A percentile compares a stretch with the other conserved stretches of the same genome.
Conservation (phyloP, 35 echinoderm and acorn worm species). For the Apostichopus californicus region DNA sequence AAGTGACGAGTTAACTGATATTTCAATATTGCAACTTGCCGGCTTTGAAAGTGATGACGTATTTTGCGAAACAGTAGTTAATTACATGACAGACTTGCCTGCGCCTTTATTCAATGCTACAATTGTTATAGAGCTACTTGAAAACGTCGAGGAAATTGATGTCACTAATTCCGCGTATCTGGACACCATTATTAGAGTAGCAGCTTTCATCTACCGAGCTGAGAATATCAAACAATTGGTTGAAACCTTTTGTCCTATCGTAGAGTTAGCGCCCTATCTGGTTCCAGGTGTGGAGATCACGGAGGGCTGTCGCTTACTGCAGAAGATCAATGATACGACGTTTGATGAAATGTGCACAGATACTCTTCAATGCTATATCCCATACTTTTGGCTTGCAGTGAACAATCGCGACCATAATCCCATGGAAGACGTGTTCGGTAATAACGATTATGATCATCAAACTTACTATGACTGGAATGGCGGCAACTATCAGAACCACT, state of each 20-base stretch:
- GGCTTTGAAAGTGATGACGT: slow-evolving; percentile 10
- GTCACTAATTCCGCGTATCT: background rate
- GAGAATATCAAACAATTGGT: background rate
- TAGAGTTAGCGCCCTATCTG: background rate
- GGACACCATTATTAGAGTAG: background rate
- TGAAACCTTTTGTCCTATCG: slow-evolving; percentile 6
- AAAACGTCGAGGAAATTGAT: background rate
- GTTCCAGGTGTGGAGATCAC: background rate
- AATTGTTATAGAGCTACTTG: background rate
- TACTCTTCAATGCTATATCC: slow-evolving; percentile 17
- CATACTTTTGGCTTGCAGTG: slow-evolving; percentile 37
- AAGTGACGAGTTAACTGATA: background rate
- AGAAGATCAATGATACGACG: background rate
- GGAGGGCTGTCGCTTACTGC: slow-evolving; percentile 6
- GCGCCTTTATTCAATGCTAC: background rate
- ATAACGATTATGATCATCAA: background rate
- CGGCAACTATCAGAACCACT: background rate
- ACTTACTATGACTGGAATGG: background rate
- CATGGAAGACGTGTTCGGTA: too few relatives aligned
- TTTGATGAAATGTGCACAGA: slow-evolving; percentile 34
- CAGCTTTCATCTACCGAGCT: slow-evolving; percentile 20
- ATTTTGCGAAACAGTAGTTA: background rate
- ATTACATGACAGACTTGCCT: background rate
- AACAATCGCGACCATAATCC: background rate
- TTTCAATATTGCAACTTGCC: background rate